Conservation (phyloP, 2,888 invertebrate genomes). For the Temnothorax ravouxi region DNA sequence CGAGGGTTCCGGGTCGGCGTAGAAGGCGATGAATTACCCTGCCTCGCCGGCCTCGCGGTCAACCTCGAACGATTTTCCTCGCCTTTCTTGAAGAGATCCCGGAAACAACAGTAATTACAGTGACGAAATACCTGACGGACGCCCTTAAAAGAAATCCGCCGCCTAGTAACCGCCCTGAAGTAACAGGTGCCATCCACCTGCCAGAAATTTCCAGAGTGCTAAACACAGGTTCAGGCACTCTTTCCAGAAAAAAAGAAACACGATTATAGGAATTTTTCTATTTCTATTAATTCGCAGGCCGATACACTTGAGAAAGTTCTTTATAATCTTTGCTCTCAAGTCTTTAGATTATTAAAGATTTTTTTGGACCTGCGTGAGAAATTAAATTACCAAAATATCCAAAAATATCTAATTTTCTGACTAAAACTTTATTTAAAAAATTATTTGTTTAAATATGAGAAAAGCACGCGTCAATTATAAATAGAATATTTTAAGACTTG, state of each 20-base stretch:
- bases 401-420: background rate
- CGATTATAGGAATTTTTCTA: conserved; percentile 32
- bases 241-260: conserved; percentile 1
- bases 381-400: background rate
- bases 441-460: background rate
- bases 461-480: background rate
- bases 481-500: background rate
- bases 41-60: conserved; percentile 36
- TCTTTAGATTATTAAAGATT: background rate
- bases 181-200: conserved; percentile 61
- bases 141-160: conserved; percentile 38
- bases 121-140: conserved; percentile 62
- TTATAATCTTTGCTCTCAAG: background rate
- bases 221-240: conserved; percentile 20
- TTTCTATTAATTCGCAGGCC: conserved; percentile 18
- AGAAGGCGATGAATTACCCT: conserved; percentile 59
- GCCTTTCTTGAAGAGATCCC: conserved; percentile 41
- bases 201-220: conserved; percentile 2
- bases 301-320: background rate
- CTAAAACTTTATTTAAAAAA: background rate
- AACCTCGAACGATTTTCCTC: conserved; percentile 66
- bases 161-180: conserved; percentile 30
- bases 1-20: conserved; percentile 53
- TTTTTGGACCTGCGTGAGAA: background rate
- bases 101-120: conserved; percentile 65